These are phyloP conservation scores for Cepaea nemoralis DNA, from an alignment of 1,140 invertebrate genomes.

Conservation along the genomic window DNA sequence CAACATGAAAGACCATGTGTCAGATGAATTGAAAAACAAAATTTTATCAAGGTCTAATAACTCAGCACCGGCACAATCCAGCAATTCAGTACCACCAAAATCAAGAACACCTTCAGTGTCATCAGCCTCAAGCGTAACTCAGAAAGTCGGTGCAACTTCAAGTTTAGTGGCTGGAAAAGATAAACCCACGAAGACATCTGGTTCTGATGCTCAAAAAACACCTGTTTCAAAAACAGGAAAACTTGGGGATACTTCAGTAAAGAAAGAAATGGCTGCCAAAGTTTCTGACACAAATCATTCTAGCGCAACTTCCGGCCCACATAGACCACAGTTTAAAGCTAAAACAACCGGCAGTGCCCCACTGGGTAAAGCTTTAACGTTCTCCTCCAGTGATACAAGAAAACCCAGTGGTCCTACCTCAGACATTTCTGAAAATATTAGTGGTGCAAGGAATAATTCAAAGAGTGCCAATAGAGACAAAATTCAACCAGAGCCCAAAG, in stretches of 20 bases:
- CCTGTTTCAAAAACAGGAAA: neutral
- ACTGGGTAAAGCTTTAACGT: neutral
- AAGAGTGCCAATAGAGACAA: neutral
- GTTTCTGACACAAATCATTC: neutral
- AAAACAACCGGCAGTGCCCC: neutral
- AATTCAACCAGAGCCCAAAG: neutral
- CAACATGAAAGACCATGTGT: conserved; percentile 3
- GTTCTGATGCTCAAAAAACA: neutral
- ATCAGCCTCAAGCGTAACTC: neutral
- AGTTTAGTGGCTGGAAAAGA: neutral
- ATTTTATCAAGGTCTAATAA: conserved; percentile 3
- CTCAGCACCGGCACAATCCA: neutral
- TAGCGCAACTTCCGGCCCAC: neutral
- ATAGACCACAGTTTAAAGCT: neutral
- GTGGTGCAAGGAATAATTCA: neutral
- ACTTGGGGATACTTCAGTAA: neutral
- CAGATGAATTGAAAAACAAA: conserved; percentile 24
- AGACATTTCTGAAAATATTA: neutral
- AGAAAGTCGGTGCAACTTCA: neutral
- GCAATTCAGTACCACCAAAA: neutral
- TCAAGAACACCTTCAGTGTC: neutral
- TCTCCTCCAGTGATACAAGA: neutral
- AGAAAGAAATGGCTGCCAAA: neutral
- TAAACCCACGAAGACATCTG: neutral
- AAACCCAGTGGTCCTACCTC: neutral